Conservation (phyloP, 2,797 vertebrate genomes). For the Pampus argenteus region DNA sequence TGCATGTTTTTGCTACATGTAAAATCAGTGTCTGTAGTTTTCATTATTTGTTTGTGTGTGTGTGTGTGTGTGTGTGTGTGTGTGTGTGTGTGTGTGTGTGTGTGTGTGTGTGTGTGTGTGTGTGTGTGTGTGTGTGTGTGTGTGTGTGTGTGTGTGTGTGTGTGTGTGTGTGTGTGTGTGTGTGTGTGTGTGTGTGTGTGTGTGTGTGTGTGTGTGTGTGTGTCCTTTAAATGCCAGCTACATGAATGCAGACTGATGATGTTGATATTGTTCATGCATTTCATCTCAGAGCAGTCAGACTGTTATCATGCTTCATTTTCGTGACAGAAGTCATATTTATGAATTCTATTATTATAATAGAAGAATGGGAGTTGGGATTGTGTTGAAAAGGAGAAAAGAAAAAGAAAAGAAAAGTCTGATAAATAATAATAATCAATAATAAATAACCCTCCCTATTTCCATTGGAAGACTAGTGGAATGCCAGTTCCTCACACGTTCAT, state of each 20-base stretch:
- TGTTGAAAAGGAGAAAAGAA: neutral
- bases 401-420: too few relatives aligned
- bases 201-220: constrained; percentile 14
- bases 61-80: constrained; percentile 19
- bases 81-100: constrained; percentile 9
- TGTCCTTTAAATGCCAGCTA: constrained; percentile 37
- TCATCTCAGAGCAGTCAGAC: constrained; percentile 11
- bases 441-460: neutral
- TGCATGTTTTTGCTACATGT: constrained; percentile 5
- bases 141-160: too few relatives aligned
- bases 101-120: constrained; percentile 7
- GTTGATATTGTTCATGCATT: neutral
- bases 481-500: neutral
- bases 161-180: constrained; percentile 16
- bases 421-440: too few relatives aligned
- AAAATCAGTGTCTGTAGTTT: too few relatives aligned
- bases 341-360: constrained; percentile 32
- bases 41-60: constrained; percentile 30
- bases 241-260: constrained; percentile 29
- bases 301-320: constrained; percentile 27
- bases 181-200: constrained; percentile 6
- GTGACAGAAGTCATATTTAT: constrained; percentile 13
- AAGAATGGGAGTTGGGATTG: neutral
- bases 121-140: constrained; percentile 15
- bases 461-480: constrained; percentile 2